Percentiles rank a stretch among this genome's conserved stretches.
Evolutionary conservation across 2,797 vertebrate genomes (phyloP).

Genomic region (Phrynocephalus guinanensis): DNA sequence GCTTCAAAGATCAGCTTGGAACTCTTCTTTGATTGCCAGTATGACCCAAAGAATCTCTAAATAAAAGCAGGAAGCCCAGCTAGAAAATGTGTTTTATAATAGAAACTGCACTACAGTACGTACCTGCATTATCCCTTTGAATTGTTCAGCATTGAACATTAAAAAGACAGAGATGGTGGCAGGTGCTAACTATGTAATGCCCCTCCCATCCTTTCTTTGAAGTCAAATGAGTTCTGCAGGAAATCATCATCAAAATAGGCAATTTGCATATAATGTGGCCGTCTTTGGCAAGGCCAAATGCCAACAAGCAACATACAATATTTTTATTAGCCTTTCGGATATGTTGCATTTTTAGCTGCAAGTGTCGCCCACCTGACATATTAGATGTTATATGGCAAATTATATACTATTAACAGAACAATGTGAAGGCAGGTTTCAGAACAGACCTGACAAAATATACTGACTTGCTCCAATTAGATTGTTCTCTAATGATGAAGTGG

Average conservation of each 20-base stretch:
- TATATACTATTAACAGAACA: constrained; percentile 15
- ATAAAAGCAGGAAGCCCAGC: not conserved
- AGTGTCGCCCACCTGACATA: constrained; percentile 8
- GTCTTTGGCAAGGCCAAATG: not conserved
- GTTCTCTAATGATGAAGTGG: constrained; percentile 4
- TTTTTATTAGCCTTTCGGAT: not conserved
- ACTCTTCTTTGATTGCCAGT: too few relatives aligned
- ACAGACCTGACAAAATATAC: constrained; percentile 21
- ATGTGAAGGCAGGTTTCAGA: constrained; percentile 2
- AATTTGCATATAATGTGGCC: constrained; percentile 1
- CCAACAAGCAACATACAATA: not conserved
- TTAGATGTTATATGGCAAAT: constrained; percentile 13
- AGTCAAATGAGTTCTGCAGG: rapidly evolving
- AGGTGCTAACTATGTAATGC: not conserved
- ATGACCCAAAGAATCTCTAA: too few relatives aligned
- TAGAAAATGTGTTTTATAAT: not conserved
- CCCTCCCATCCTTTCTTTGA: rapidly evolving
- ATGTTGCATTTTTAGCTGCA: constrained; percentile 5
- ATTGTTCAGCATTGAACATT: not conserved
- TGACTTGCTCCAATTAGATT: not conserved
- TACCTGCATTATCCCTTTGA: not conserved
- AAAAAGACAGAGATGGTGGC: constrained; percentile 10
- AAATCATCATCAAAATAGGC: not conserved
- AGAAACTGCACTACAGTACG: not conserved
- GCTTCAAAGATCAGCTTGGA: too few relatives aligned